Evolutionary conservation across 2,797 vertebrate genomes (phyloP).

Genomic region (Acanthurus lineatus): DNA sequence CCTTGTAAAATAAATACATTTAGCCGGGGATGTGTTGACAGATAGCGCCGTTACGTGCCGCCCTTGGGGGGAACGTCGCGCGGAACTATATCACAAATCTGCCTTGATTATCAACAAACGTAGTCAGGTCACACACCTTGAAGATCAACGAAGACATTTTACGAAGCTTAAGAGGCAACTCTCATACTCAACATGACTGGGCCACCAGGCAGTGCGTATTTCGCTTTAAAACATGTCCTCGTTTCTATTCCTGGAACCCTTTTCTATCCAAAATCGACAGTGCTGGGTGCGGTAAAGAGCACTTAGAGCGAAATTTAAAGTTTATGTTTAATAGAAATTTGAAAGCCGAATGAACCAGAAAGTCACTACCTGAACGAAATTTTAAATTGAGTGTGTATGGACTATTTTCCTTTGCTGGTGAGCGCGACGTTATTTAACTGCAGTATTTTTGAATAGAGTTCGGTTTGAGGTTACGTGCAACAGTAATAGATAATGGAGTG

Average conservation of each 20-base stretch:
- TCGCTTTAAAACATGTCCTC: neutral
- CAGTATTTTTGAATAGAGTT: neutral
- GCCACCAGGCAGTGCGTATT: neutral
- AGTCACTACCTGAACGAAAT: neutral
- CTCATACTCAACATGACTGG: neutral
- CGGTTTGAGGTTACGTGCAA: slow-evolving; percentile 19
- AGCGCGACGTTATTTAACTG: neutral
- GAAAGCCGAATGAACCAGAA: neutral
- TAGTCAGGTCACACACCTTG: slow-evolving; percentile 7
- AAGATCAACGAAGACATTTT: slow-evolving; percentile 24
- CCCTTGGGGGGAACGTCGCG: neutral
- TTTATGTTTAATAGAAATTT: neutral
- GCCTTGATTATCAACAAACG: neutral
- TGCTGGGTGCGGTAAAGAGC: neutral
- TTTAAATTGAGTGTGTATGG: neutral
- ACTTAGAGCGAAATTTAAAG: neutral
- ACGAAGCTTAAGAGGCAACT: neutral
- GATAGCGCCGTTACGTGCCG: slow-evolving; percentile 8
- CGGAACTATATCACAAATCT: slow-evolving; percentile 1
- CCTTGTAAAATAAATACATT: slow-evolving; percentile 6
- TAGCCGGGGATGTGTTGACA: slow-evolving; percentile 9
- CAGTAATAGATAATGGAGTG: slow-evolving; percentile 8
- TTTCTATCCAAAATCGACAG: neutral
- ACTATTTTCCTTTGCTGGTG: neutral
- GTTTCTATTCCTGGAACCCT: neutral